A percentile compares a stretch with the other conserved stretches of the same genome.
Conservation (phyloP, 2,113 vertebrate genomes). For the Hyperopisus bebe region DNA sequence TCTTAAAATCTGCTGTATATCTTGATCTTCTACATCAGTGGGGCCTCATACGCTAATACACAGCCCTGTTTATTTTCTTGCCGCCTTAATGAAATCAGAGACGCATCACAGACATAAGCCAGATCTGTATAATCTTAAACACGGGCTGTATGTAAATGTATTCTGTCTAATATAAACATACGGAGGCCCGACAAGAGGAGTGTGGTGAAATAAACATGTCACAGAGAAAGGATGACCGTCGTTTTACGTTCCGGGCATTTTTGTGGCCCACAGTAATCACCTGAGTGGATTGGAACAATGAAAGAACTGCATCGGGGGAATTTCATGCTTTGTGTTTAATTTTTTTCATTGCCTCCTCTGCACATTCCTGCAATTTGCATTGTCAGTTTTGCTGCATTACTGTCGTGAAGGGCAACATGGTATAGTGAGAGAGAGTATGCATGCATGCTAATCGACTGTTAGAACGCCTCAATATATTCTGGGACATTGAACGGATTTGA, state of each 20-base stretch:
- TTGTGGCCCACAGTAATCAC: neutral
- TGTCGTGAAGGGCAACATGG: slow-evolving; percentile 36
- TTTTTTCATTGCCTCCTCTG: neutral
- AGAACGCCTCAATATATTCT: neutral
- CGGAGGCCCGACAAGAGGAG: neutral
- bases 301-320: neutral
- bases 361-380: slow-evolving; percentile 41
- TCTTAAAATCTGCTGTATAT: neutral
- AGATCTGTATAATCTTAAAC: neutral
- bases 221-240: neutral
- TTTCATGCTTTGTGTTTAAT: neutral
- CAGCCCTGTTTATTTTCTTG: neutral
- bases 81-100: neutral
- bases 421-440: neutral
- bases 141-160: neutral
- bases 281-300: neutral
- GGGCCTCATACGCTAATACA: neutral
- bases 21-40: neutral
- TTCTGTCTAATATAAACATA: neutral
- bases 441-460: slow-evolving; percentile 35
- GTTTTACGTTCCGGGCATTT: neutral
- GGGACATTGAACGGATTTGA: neutral
- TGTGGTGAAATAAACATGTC: neutral
- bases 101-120: neutral
- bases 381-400: slow-evolving; percentile 30